Conservation (phyloP, 37 sponge, comb jelly and placozoan species). For the Crambe crambe region DNA sequence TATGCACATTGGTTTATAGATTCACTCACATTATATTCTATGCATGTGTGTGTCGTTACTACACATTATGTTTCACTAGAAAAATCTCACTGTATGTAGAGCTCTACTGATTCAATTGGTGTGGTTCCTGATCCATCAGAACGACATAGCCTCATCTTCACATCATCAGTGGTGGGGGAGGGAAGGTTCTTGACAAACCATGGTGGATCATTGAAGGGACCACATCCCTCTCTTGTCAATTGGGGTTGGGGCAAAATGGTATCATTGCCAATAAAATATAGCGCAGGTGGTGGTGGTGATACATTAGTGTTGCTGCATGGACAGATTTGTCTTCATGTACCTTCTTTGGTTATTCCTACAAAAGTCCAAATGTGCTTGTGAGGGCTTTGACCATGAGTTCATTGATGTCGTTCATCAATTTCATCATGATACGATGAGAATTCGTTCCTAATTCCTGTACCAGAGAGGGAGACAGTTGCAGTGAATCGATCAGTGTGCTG, state of each 20-base stretch:
- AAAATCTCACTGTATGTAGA: background rate
- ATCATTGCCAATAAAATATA: conserved; percentile 16
- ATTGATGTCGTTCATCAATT: conserved; percentile 13
- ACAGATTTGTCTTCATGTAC: background rate
- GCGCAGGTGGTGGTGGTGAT: background rate
- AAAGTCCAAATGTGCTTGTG: conserved; percentile 48
- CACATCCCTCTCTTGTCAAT: no score
- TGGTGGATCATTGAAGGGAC: no score
- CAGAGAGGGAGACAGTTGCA: no score
- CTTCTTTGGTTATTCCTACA: background rate
- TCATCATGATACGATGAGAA: no score
- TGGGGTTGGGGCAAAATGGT: no score
- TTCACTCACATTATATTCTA: no score
- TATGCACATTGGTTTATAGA: no score
- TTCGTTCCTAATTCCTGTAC: no score
- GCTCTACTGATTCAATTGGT: background rate
- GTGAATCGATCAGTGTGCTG: no score
- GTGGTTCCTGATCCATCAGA: background rate
- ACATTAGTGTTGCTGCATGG: background rate
- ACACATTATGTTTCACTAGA: no score
- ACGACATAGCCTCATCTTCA: conserved; percentile 5
- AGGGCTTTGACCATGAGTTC: conserved; percentile 30
- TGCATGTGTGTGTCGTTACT: no score
- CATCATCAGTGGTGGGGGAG: background rate
- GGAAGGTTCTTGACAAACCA: background rate